Percentiles rank a stretch among this genome's conserved stretches.
Conservation (phyloP, 2,888 invertebrate species). For the Temnothorax unifasciatus region DNA sequence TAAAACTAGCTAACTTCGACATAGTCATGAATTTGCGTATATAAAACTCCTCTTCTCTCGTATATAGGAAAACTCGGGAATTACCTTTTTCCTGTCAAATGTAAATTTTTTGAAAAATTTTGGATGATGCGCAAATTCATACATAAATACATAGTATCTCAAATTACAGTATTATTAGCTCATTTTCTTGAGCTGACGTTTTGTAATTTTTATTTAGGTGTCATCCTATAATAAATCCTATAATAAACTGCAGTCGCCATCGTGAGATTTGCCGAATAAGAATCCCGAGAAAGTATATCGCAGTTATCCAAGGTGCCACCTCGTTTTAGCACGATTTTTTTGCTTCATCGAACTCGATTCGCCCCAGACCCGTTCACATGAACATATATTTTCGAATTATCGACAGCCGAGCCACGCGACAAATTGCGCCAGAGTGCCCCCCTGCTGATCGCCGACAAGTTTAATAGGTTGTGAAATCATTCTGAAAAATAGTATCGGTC, state of each 20-base stretch:
- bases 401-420: slow-evolving; percentile 77
- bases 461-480: slow-evolving; percentile 78
- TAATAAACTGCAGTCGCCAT: background rate
- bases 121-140: background rate
- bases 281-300: slow-evolving; percentile 27
- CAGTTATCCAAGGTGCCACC: slow-evolving; percentile 18
- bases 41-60: background rate
- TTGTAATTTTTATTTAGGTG: background rate
- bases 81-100: slow-evolving; percentile 3
- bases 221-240: background rate
- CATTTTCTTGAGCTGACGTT: background rate
- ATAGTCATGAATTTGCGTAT: slow-evolving; percentile 28
- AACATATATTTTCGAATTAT: slow-evolving; percentile 80
- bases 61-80: background rate
- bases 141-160: background rate
- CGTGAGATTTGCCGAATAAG: background rate
- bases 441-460: slow-evolving; percentile 74
- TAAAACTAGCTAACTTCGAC: slow-evolving; percentile 27
- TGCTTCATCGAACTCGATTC: slow-evolving; percentile 51
- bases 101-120: background rate
- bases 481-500: slow-evolving; percentile 73
- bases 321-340: slow-evolving; percentile 54
- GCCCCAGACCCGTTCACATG: slow-evolving; percentile 60
- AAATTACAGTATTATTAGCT: background rate
- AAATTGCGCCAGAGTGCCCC: slow-evolving; percentile 74